phyloP scores from a whole-genome alignment of 2,113 vertebrate genomes.

The Ovis canadensis region DNA sequence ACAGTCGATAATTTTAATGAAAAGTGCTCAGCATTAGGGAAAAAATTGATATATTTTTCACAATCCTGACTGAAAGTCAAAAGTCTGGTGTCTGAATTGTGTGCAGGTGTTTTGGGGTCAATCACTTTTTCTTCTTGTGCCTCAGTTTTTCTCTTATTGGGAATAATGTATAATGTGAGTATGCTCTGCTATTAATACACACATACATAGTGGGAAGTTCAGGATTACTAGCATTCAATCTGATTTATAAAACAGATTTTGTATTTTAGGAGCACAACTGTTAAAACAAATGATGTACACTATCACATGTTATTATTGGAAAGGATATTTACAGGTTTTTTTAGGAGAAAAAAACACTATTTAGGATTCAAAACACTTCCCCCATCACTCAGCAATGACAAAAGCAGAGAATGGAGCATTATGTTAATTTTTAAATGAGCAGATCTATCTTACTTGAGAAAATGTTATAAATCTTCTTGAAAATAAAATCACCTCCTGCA shows the following conservation, averaged over 20 bases:
- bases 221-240: background rate
- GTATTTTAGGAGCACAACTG: conserved; percentile 25
- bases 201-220: background rate
- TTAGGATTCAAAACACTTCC: conserved; percentile 3
- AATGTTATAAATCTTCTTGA: background rate
- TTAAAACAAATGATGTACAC: background rate
- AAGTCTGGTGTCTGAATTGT: background rate
- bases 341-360: background rate
- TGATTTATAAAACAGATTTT: conserved; percentile 4
- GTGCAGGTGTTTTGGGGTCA: background rate
- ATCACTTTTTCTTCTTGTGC: background rate
- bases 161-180: background rate
- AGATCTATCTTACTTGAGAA: background rate
- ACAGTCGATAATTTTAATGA: conserved; percentile 11
- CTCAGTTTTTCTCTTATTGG: background rate
- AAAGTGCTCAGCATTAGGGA: background rate
- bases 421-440: background rate
- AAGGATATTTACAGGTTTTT: background rate
- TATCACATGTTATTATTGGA: background rate
- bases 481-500: background rate
- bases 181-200: background rate
- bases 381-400: background rate
- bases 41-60: background rate
- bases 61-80: background rate
- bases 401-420: background rate